Percentiles rank a stretch among this genome's conserved stretches.
These are phyloP conservation scores for Turritopsis rubra DNA, from an alignment of 30 jellyfish, hydroid and myxozoan species.

Conservation along the genomic window DNA sequence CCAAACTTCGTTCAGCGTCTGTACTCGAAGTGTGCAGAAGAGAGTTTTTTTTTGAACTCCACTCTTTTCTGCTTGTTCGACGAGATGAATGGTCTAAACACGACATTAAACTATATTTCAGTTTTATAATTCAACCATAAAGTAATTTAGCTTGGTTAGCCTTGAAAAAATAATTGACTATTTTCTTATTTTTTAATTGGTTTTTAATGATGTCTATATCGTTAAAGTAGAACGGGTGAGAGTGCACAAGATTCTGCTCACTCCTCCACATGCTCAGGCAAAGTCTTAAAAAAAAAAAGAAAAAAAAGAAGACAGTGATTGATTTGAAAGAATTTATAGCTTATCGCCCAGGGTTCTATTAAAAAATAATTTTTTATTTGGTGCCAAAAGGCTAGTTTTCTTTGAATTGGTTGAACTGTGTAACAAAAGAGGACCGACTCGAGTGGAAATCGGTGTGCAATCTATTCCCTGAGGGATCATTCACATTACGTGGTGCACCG, in stretches of 20 bases:
- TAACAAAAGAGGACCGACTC: too few species aligned
- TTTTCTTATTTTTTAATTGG: background rate
- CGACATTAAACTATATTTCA: background rate
- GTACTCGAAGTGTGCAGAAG: background rate
- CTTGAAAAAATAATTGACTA: background rate
- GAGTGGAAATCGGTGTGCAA: too few species aligned
- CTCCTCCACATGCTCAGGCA: too few species aligned
- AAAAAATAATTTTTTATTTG: too few species aligned
- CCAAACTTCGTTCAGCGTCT: background rate
- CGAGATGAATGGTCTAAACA: background rate
- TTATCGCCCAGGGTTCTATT: too few species aligned
- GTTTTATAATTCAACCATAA: background rate
- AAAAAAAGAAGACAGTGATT: too few species aligned
- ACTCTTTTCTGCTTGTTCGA: background rate
- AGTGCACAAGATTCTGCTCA: background rate
- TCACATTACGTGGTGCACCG: too few species aligned
- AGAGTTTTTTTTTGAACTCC: background rate
- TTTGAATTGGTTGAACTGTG: too few species aligned
- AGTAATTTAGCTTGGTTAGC: background rate
- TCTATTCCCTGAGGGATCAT: too few species aligned
- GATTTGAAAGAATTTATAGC: too few species aligned
- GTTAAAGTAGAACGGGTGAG: background rate
- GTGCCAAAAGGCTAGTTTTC: too few species aligned
- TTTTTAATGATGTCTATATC: background rate
- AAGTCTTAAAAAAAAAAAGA: too few species aligned